Evolutionary conservation across 1,140 invertebrate species (phyloP), one percentile per base, ranked within the genome.

Genomic region (Heterodera schachtii): DNA sequence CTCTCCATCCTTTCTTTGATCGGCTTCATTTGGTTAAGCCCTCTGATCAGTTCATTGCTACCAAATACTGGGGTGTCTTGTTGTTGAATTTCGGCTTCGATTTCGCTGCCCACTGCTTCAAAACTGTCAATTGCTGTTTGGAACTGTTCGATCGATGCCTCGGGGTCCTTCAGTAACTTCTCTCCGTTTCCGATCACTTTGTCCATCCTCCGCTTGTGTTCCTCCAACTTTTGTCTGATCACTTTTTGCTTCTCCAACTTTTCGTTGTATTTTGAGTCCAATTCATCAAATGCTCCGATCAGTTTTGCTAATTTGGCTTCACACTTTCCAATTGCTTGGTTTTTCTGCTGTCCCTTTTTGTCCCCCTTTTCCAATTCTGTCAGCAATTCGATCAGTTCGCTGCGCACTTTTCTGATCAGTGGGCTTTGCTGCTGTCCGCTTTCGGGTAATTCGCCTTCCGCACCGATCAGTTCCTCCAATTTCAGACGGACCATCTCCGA

Each of bases 111-210:
- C 16, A 19, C 44, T 31, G 13, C 6, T 0, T 79, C 47, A n/a
- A 49, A 79, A 9, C 41, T 3, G 31, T 21, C 3, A 7, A 79
- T 79, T 13, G 78, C 60, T 16, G 69, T 2, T 31, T 69, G 44
- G 11, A 79, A 57, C 44, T 79, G 70, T 47, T 69, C 78, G 31
- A 79, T 4, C 41, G 78, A 43, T n/a, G 67, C 78, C 21, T 67
- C 49, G 41, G 78, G 78, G 49, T 79, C 78, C 49, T 21, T 41
- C 9, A 79, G 60, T 19, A 79, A 44, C 6, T n/a, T 41, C 41
- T 79, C 21, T 41, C 73, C 78, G 13, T 19, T 44, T 6, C 11
- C 6, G 74, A 52, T 75, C 74, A 64, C 16, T 69, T 79, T 41
- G 21, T 79, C 43, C n/a, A 49, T 79, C 41, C 8, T 79, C 13